phyloP scores from a whole-genome alignment of 2,888 invertebrate species.

The Aporophyla lueneburgensis region DNA sequence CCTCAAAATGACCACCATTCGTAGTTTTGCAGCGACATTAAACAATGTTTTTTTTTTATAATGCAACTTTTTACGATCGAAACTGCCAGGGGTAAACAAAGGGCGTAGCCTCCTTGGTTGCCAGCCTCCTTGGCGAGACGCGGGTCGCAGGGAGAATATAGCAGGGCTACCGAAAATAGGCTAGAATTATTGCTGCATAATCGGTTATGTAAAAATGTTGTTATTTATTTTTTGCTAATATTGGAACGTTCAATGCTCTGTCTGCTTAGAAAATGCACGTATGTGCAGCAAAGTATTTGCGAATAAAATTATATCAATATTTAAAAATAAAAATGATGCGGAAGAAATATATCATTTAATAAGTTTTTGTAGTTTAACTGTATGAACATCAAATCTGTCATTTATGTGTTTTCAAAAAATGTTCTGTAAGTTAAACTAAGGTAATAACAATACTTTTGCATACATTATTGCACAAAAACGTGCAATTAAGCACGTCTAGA shows the following conservation, averaged over 20 bases:
- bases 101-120: constrained; percentile 72
- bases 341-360: neutral
- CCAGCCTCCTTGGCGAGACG: constrained; percentile 72
- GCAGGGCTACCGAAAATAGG: constrained; percentile 55
- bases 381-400: neutral
- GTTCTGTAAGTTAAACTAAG: neutral
- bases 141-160: constrained; percentile 65
- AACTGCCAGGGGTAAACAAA: constrained; percentile 71
- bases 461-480: constrained; percentile 19
- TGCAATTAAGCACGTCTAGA: constrained; percentile 12
- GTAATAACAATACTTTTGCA: neutral
- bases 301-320: no score
- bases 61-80: constrained; percentile 75
- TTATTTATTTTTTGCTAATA: neutral
- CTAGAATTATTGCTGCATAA: constrained; percentile 8
- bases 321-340: neutral
- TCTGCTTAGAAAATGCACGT: neutral
- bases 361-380: neutral
- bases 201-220: neutral
- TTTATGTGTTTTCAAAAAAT: neutral
- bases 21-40: constrained; percentile 39
- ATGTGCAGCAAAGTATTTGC: neutral
- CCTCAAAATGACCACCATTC: constrained; percentile 18
- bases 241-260: no score
- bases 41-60: constrained; percentile 83